These are phyloP conservation scores for Hydrolagus affinis DNA, from an alignment of 2,113 vertebrate genomes.

Conservation along the genomic window DNA sequence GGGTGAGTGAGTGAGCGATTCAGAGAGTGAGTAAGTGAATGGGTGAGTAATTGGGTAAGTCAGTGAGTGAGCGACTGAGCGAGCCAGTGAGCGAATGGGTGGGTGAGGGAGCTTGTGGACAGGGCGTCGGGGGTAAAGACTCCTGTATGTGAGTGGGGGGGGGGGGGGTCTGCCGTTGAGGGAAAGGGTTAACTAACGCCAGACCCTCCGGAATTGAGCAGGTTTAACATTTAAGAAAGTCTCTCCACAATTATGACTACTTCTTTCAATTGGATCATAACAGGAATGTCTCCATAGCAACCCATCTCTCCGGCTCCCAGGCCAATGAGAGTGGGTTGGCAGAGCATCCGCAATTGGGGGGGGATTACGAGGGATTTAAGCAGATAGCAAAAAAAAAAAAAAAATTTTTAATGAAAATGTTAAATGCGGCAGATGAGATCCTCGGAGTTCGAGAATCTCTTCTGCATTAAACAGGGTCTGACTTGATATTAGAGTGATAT, in stretches of 20 bases:
- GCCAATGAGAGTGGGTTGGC: not conserved
- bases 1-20: slow-evolving; percentile 36
- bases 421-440: slow-evolving; percentile 7
- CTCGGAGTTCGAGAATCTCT: not conserved
- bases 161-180: too few species aligned
- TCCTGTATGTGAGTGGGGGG: too few species aligned
- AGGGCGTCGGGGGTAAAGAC: too few species aligned
- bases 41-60: too few species aligned
- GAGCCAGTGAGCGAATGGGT: too few species aligned
- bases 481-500: not conserved
- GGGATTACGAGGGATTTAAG: slow-evolving; percentile 25
- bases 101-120: slow-evolving; percentile 35
- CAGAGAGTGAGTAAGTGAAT: too few species aligned
- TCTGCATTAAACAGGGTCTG: slow-evolving; percentile 7
- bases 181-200: slow-evolving; percentile 36
- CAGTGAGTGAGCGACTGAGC: too few species aligned
- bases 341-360: not conserved
- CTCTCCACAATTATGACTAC: slow-evolving; percentile 8
- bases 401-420: slow-evolving; percentile 16
- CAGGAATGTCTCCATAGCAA: not conserved
- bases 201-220: slow-evolving; percentile 11
- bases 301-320: slow-evolving; percentile 21
- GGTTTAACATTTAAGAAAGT: not conserved
- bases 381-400: too few species aligned
- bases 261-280: slow-evolving; percentile 17